Percentiles rank a stretch among this genome's conserved stretches.
These are phyloP conservation scores for Manis crassicaudata DNA, from an alignment of 2,797 vertebrate genomes.

Conservation along the genomic window DNA sequence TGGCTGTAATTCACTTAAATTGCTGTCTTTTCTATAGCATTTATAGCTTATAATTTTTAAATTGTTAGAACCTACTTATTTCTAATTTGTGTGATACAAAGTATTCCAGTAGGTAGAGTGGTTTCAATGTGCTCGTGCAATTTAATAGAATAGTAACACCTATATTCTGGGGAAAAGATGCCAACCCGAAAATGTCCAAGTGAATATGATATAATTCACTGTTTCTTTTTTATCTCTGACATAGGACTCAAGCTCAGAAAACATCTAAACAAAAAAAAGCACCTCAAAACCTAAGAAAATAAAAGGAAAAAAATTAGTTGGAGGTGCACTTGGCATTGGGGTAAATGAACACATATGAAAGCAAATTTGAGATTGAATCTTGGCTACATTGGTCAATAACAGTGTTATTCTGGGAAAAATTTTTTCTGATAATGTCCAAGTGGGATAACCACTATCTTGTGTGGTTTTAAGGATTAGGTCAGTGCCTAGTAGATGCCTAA, in stretches of 20 bases:
- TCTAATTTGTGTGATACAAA: not conserved
- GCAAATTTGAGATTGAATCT: not conserved
- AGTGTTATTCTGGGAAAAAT: not conserved
- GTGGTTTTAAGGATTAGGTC: not conserved
- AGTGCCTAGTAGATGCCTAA: not conserved
- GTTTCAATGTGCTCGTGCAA: not conserved
- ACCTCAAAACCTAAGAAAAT: not conserved
- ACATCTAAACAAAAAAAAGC: not conserved
- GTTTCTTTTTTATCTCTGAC: not conserved
- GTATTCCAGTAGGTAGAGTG: not conserved
- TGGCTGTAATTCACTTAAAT: not conserved
- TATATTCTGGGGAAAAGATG: not conserved
- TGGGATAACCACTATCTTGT: not conserved
- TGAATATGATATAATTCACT: not conserved
- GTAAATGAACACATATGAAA: not conserved
- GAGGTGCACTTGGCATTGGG: not conserved
- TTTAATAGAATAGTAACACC: not conserved
- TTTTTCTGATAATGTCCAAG: not conserved
- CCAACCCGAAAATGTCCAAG: not conserved
- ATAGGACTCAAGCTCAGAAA: not conserved
- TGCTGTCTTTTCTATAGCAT: not conserved
- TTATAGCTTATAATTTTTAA: not conserved
- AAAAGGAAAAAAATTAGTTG: not conserved
- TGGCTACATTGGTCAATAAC: not conserved
- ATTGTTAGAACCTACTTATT: not conserved